Percentiles rank a stretch among this genome's conserved stretches.
phyloP scores from a whole-genome alignment of 2,888 invertebrate species.

The Drosophila mimica region DNA sequence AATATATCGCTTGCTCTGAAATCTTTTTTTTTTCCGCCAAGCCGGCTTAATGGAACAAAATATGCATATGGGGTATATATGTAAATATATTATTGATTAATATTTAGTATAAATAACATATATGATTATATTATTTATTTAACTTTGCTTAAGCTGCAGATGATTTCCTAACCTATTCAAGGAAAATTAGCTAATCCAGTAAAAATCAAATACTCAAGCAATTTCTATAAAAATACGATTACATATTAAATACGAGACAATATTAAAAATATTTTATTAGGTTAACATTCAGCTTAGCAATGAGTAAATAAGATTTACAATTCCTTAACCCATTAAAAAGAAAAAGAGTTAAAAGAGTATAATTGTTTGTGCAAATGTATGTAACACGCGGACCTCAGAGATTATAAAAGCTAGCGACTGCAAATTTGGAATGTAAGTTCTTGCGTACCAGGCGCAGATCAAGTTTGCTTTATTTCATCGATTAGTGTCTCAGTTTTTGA shows the following conservation, averaged over 20 bases:
- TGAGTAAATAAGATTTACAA: not conserved
- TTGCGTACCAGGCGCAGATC: too few relatives aligned
- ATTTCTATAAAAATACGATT: not conserved
- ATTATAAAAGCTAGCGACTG: too few relatives aligned
- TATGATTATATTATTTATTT: not conserved
- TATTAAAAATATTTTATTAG: not conserved
- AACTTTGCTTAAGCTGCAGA: not conserved
- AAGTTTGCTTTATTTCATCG: too few relatives aligned
- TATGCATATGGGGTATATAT: not conserved
- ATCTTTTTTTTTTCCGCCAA: not conserved
- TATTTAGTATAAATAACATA: not conserved
- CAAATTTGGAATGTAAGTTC: too few relatives aligned
- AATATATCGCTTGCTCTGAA: not conserved
- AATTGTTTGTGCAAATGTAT: too few relatives aligned
- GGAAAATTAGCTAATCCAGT: not conserved
- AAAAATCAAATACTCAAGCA: not conserved
- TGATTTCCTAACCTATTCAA: not conserved
- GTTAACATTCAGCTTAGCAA: not conserved
- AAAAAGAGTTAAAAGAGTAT: too few relatives aligned
- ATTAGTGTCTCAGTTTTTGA: too few relatives aligned
- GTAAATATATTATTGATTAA: not conserved
- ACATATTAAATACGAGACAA: not conserved
- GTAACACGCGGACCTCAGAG: too few relatives aligned
- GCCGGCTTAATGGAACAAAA: conserved; percentile 11
- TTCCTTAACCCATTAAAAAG: too few relatives aligned